These are phyloP conservation scores for Bovichtus variegatus DNA, from an alignment of 2,797 vertebrate genomes.

Conservation along the genomic window DNA sequence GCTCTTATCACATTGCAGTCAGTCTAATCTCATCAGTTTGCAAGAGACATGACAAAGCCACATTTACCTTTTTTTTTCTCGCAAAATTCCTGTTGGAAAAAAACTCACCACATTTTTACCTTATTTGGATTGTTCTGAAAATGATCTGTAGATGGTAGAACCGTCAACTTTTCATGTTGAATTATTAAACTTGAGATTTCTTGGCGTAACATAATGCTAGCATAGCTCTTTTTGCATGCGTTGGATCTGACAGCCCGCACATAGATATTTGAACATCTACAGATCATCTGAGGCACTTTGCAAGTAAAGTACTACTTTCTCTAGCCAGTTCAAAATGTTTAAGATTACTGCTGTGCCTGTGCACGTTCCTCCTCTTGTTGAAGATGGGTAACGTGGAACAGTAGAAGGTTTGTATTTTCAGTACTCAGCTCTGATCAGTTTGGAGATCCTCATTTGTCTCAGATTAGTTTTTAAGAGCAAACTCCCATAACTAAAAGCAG, in stretches of 20 bases:
- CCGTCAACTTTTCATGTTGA: slow-evolving; percentile 19
- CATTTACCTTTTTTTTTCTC: not conserved
- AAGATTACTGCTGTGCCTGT: slow-evolving; percentile 50
- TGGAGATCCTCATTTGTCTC: slow-evolving; percentile 31
- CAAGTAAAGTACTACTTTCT: slow-evolving; percentile 39
- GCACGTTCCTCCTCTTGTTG: slow-evolving; percentile 42
- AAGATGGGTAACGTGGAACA: slow-evolving; percentile 16
- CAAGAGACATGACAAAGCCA: slow-evolving; percentile 51
- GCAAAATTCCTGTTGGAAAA: slow-evolving; percentile 10
- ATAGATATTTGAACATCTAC: slow-evolving; percentile 53
- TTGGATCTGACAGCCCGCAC: slow-evolving; percentile 53
- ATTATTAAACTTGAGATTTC: slow-evolving; percentile 42
- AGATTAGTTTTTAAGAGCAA: slow-evolving; percentile 42
- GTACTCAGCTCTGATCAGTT: slow-evolving; percentile 28
- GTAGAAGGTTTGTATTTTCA: slow-evolving; percentile 41
- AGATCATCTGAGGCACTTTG: slow-evolving; percentile 67
- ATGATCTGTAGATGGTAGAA: slow-evolving; percentile 64
- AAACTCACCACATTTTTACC: slow-evolving; percentile 9
- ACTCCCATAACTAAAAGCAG: slow-evolving; percentile 61
- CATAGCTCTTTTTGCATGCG: slow-evolving; percentile 65
- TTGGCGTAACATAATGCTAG: slow-evolving; percentile 44
- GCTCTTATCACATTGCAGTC: slow-evolving; percentile 50
- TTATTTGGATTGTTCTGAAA: slow-evolving; percentile 66
- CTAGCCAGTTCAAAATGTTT: slow-evolving; percentile 48
- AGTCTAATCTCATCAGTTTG: slow-evolving; percentile 59